Evolutionary conservation across 2,797 vertebrate genomes (phyloP).

Genomic region (Jordanella pulchra): DNA sequence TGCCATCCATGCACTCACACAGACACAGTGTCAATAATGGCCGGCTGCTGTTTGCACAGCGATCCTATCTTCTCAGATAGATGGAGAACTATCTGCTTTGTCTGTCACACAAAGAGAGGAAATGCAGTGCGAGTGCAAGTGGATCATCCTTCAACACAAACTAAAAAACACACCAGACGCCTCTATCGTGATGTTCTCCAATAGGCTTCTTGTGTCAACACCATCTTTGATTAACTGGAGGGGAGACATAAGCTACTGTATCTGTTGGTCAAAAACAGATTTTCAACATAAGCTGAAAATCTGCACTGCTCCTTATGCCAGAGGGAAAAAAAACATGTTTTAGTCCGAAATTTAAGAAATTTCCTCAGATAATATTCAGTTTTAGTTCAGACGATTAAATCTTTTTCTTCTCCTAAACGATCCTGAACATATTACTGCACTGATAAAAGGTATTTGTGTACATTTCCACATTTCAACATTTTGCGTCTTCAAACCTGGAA

Average conservation of each 20-base stretch:
- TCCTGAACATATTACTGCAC: neutral
- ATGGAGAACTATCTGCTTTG: constrained; percentile 59
- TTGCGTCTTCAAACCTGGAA: too few species aligned
- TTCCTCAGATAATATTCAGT: constrained; percentile 35
- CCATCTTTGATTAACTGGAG: constrained; percentile 59
- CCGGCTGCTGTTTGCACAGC: constrained; percentile 59
- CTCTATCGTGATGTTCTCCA: constrained; percentile 45
- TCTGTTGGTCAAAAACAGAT: constrained; percentile 35
- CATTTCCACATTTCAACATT: neutral
- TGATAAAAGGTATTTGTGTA: neutral
- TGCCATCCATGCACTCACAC: constrained; percentile 41
- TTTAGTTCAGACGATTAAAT: constrained; percentile 30
- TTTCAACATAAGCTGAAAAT: constrained; percentile 9
- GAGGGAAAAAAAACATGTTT: constrained; percentile 39
- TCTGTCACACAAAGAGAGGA: constrained; percentile 64
- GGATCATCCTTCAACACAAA: constrained; percentile 33
- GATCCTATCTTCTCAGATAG: constrained; percentile 66
- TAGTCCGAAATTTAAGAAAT: constrained; percentile 18
- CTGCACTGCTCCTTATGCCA: neutral
- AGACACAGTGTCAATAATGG: constrained; percentile 57
- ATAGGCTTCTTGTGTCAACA: constrained; percentile 73
- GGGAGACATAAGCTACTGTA: constrained; percentile 38
- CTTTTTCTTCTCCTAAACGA: constrained; percentile 35
- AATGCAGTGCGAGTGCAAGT: constrained; percentile 46
- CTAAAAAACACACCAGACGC: constrained; percentile 20